A percentile compares a stretch with the other conserved stretches of the same genome.
Conservation (phyloP, 2,113 vertebrate species). For the Ciconia boyciana region DNA sequence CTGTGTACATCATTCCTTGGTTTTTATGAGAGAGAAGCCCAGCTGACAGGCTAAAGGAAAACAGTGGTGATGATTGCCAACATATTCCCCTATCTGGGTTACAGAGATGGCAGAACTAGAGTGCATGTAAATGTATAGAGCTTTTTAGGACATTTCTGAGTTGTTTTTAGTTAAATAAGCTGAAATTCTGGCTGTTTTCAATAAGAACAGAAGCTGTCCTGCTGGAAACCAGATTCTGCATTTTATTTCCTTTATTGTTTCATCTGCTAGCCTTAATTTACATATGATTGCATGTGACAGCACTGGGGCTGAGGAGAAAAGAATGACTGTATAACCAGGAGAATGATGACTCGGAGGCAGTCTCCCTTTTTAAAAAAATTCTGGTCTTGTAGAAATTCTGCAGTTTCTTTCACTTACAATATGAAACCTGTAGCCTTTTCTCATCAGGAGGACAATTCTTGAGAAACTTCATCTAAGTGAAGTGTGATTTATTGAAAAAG, state of each 20-base stretch:
- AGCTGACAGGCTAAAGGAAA: neutral
- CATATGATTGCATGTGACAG: neutral
- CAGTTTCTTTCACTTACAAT: neutral
- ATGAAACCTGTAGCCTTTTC: neutral
- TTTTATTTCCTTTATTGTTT: slow-evolving; percentile 13
- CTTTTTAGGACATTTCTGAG: neutral
- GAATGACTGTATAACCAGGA: neutral
- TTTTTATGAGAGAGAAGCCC: neutral
- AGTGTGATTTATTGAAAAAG: neutral
- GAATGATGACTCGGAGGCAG: neutral
- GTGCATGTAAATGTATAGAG: neutral
- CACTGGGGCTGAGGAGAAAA: neutral
- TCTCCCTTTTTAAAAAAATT: neutral
- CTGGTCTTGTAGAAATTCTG: neutral
- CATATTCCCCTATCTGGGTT: neutral
- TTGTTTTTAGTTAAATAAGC: neutral
- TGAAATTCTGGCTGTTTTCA: neutral
- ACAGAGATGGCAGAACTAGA: neutral
- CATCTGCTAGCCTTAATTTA: neutral
- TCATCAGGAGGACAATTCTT: neutral
- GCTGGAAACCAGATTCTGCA: neutral
- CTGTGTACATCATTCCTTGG: neutral
- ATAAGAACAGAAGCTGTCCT: neutral
- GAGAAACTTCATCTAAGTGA: neutral
- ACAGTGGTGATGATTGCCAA: neutral